These are phyloP conservation scores for Pachyramphus minor DNA, from an alignment of 2,113 vertebrate genomes.

Conservation along the genomic window DNA sequence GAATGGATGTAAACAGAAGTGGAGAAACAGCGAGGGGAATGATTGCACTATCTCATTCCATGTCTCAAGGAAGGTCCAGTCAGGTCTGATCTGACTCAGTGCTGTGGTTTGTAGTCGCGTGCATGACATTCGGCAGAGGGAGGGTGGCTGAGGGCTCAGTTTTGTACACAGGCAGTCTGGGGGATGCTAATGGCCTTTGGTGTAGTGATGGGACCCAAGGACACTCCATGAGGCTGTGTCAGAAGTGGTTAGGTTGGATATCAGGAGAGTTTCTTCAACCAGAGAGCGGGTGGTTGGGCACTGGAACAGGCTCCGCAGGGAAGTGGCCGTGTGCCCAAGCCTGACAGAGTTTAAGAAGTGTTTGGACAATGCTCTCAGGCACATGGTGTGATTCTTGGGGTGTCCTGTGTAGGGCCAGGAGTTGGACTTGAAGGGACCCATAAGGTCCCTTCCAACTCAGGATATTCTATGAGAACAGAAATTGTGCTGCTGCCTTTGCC, in stretches of 20 bases:
- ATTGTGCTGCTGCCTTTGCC: not conserved
- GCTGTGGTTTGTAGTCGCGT: not conserved
- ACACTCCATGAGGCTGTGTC: rapidly evolving
- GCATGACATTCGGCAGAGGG: not conserved
- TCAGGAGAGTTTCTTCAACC: not conserved
- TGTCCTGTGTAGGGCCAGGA: no score
- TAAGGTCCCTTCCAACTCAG: not conserved
- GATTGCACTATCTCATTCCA: rapidly evolving
- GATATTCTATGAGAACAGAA: not conserved
- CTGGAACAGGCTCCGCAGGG: not conserved
- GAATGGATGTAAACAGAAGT: not conserved
- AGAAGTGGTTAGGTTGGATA: not conserved
- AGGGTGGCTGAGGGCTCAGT: not conserved
- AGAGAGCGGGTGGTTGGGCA: rapidly evolving
- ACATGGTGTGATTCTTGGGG: rapidly evolving
- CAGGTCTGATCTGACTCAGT: not conserved
- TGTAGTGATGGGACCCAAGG: not conserved
- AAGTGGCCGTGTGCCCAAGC: not conserved
- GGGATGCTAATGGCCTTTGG: not conserved
- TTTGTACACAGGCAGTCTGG: not conserved
- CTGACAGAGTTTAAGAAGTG: not conserved
- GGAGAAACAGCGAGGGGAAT: rapidly evolving
- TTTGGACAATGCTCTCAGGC: not conserved
- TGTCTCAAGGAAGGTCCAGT: not conserved
- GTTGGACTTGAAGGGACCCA: not conserved